Conservation (phyloP, 2,797 vertebrate species). For the Myotis planiceps region DNA sequence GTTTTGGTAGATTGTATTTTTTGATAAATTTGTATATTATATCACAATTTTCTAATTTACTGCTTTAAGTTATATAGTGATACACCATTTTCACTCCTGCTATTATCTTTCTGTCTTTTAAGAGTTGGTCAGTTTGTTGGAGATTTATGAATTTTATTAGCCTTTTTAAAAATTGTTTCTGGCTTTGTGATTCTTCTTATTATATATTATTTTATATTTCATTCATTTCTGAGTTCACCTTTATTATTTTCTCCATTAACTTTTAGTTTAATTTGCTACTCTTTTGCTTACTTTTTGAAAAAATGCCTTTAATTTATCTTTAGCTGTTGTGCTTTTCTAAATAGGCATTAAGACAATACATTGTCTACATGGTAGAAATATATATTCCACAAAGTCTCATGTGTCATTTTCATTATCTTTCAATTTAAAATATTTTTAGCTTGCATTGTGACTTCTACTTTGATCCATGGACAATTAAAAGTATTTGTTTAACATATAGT, state of each 20-base stretch:
- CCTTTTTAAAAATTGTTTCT: not conserved
- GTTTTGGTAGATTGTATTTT: not conserved
- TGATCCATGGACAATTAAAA: not conserved
- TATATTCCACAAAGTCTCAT: not conserved
- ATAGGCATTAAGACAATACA: not conserved
- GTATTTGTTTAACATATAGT: not conserved
- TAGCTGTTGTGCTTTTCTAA: not conserved
- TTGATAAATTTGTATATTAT: not conserved
- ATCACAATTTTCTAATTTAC: not conserved
- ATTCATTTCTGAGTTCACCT: conserved; percentile 7
- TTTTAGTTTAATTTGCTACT: not conserved
- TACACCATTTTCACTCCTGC: not conserved
- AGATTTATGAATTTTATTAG: not conserved
- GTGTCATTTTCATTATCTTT: not conserved
- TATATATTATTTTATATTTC: not conserved
- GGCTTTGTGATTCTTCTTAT: not conserved
- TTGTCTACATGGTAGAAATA: not conserved
- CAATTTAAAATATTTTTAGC: not conserved
- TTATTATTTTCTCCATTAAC: not conserved
- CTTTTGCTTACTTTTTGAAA: not conserved
- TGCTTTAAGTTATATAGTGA: not conserved
- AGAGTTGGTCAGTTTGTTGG: not conserved
- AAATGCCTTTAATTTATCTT: not conserved
- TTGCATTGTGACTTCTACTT: conserved; percentile 4
- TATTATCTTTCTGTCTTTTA: not conserved